A percentile compares a stretch with the other conserved stretches of the same genome.
These are phyloP conservation scores for Monomorium pharaonis DNA, from an alignment of 1,140 invertebrate genomes.

Conservation along the genomic window DNA sequence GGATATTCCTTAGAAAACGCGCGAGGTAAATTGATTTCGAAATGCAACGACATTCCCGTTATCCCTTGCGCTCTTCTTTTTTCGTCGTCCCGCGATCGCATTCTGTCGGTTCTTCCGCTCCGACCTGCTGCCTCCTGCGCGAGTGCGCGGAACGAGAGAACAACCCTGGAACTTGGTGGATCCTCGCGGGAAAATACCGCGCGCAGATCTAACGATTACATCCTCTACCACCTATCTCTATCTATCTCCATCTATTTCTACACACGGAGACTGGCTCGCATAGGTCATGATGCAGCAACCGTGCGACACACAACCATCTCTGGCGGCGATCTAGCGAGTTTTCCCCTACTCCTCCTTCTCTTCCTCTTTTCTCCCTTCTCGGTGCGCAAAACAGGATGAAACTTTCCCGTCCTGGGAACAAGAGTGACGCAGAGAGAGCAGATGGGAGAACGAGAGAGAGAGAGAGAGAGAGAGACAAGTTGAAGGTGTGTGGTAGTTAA, in stretches of 20 bases:
- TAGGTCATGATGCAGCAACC: conserved; percentile 19
- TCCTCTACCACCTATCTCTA: conserved; percentile 6
- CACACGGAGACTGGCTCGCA: not conserved
- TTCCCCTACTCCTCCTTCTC: not conserved
- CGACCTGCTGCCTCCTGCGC: not conserved
- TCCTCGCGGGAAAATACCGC: conserved; percentile 32
- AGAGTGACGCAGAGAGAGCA: not conserved
- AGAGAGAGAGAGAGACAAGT: conserved; percentile 20
- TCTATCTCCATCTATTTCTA: conserved; percentile 9
- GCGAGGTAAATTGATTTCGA: conserved; percentile 68
- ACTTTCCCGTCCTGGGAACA: conserved; percentile 69
- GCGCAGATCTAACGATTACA: conserved; percentile 55
- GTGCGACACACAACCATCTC: conserved; percentile 43
- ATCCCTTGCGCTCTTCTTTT: conserved; percentile 27
- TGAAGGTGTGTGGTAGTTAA: conserved; percentile 19
- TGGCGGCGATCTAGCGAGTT: conserved; percentile 36
- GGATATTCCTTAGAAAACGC: not conserved
- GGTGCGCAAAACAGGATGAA: conserved; percentile 73
- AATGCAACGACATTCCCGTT: conserved; percentile 64
- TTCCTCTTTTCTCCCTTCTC: not conserved
- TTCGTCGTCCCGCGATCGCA: not conserved
- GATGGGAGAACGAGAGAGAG: conserved; percentile 6
- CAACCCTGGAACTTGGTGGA: not conserved
- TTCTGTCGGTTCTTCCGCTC: conserved; percentile 34
- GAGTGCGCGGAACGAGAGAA: not conserved